Conservation (phyloP, 2,113 vertebrate species). For the Dunckerocampus dactyliophorus region DNA sequence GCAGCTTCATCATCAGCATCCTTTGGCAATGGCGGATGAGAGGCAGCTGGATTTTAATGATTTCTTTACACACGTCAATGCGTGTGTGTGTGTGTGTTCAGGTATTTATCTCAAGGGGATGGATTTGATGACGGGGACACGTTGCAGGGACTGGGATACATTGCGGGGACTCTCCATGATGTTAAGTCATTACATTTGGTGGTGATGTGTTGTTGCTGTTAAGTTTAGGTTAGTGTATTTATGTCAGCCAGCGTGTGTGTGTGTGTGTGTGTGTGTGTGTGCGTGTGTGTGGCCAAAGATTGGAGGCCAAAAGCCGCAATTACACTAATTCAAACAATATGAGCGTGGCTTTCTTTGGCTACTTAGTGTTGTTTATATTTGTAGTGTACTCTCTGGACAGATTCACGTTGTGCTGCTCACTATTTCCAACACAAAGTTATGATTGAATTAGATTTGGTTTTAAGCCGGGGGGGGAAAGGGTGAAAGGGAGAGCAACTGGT, state of each 20-base stretch:
- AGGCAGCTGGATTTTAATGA: slow-evolving; percentile 67
- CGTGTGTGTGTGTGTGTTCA: slow-evolving; percentile 8
- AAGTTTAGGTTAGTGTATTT: no score
- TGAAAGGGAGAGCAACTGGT: slow-evolving; percentile 11
- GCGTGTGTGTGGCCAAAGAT: slow-evolving; percentile 12
- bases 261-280: slow-evolving; percentile 10
- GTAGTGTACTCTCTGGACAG: slow-evolving; percentile 46
- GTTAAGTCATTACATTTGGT: no score
- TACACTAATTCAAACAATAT: slow-evolving; percentile 64
- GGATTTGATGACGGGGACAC: no score
- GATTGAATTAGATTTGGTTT: slow-evolving; percentile 34
- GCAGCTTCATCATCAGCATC: slow-evolving; percentile 69
- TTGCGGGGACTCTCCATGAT: no score
- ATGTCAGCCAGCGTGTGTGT: slow-evolving; percentile 1
- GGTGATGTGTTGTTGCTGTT: no score
- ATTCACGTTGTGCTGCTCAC: slow-evolving; percentile 53
- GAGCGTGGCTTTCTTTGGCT: slow-evolving; percentile 55
- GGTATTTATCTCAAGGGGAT: no score
- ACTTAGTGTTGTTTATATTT: slow-evolving; percentile 36
- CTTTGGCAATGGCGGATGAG: slow-evolving; percentile 61
- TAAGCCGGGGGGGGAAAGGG: not conserved
- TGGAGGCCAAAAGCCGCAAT: slow-evolving; percentile 51
- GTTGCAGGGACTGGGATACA: no score
- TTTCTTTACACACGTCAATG: slow-evolving; percentile 41
- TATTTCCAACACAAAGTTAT: slow-evolving; percentile 52